Evolutionary conservation across 53 echinoderm and acorn worm species (phyloP), one percentile per base, ranked within the genome.

Genomic region (Apostichopus leukothele): DNA sequence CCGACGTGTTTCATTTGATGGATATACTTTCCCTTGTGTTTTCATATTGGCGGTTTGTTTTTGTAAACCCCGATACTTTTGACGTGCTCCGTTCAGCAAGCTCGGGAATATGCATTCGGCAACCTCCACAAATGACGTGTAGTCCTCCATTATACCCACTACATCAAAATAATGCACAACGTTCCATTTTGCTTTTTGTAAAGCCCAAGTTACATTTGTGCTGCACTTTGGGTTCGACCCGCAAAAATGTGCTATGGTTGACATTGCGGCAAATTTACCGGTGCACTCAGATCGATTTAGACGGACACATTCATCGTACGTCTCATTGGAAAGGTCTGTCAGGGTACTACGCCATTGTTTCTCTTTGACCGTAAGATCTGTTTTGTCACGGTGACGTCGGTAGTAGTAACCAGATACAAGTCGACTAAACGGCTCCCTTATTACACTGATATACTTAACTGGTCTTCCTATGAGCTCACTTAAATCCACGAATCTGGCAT

Each of bases 221-320:
- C 51, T 85, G 23, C 85, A 85, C 16, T 23, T 66, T 27, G 61
- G 25, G 16, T 85, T 59, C 5, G 66, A 21, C 67, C 85, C 85
- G 39, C 85, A 85, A 67, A 85, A 85, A 67, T 85, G 85, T 51
- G 67, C 51, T 66, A 85, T 85, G 9, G 67, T 85, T 50, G 85
- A 85, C 66, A 85, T 85, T 10, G 14, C 22, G 11, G 1, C 8
- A 21, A 63, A 85, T 5, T 20, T 12, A 14, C 67, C 50, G 9
- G 85, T 85, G 50, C 85, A 85, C 8, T 85, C 85, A 25, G 50
- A 9, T 0, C 85, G 61, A 66, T 85, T 85, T n/a, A 20, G 67
- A 51, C 61, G 8, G 14, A 85, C 85, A 67, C 85, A 85, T 63
- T 85, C 68, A 59, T 85, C 85, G 67, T 57, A 85, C 9, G 85